Evolutionary conservation across 2,797 vertebrate genomes (phyloP).

Genomic region (Mormyrus proboscirostris): DNA sequence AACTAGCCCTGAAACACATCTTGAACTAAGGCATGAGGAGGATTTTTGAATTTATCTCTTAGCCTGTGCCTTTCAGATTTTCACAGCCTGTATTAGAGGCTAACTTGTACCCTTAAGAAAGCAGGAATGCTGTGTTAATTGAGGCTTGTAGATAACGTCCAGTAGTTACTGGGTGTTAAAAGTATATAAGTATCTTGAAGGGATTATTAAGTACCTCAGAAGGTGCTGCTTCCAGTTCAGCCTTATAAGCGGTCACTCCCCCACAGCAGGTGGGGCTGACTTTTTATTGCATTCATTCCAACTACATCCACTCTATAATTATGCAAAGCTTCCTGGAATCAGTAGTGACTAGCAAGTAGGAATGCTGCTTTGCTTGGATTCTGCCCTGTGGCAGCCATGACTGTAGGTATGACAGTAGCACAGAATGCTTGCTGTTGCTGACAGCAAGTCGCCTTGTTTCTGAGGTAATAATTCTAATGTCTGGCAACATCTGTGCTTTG

Average conservation of each 20-base stretch:
- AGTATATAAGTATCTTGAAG: conserved; percentile 4
- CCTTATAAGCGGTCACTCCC: background rate
- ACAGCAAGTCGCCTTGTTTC: background rate
- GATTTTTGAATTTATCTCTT: background rate
- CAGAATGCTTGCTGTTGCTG: background rate
- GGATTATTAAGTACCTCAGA: conserved; percentile 6
- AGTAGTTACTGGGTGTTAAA: conserved; percentile 17
- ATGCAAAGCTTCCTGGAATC: background rate
- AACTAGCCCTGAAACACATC: background rate
- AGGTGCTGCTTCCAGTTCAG: background rate
- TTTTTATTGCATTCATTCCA: background rate
- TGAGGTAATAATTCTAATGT: background rate
- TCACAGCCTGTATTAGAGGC: background rate
- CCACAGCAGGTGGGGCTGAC: background rate
- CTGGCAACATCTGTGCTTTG: background rate
- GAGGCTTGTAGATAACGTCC: background rate
- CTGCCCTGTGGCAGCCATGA: background rate
- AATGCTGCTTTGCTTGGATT: background rate
- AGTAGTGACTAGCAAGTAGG: background rate
- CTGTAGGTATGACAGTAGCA: background rate
- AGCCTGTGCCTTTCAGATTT: background rate
- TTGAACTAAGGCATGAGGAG: background rate
- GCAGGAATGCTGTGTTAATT: background rate
- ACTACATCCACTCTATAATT: background rate
- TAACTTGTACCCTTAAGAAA: background rate